Percentiles rank a stretch among this genome's conserved stretches.
These are phyloP conservation scores for Catajapyx aquilonaris DNA, from an alignment of 1,140 invertebrate genomes.

Conservation along the genomic window DNA sequence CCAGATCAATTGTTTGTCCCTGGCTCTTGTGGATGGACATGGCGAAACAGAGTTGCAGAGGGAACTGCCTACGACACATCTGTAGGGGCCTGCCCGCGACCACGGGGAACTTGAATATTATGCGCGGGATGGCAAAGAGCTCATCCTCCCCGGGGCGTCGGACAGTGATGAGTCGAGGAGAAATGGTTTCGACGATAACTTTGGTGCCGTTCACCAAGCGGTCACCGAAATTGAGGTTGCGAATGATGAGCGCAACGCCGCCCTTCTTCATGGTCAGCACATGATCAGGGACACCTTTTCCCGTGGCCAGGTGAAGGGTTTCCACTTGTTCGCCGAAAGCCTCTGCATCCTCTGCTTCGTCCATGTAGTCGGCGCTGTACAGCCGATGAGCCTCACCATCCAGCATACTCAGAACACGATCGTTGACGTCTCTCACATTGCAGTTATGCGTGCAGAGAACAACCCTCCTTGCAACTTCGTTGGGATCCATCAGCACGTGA, in stretches of 20 bases:
- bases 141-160: neutral
- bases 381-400: no score
- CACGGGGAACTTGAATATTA: neutral
- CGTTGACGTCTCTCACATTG: no score
- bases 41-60: slow-evolving; percentile 18
- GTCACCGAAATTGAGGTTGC: slow-evolving; percentile 2
- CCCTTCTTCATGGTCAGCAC: slow-evolving; percentile 2
- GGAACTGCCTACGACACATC: slow-evolving; percentile 20
- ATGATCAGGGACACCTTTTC: neutral
- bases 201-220: slow-evolving; percentile 3
- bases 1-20: slow-evolving; percentile 16
- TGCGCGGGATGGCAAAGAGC: neutral
- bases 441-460: slow-evolving; percentile 8
- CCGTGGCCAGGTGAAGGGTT: no score
- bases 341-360: no score
- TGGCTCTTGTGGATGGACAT: slow-evolving; percentile 25
- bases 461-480: no score
- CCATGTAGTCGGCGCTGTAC: no score
- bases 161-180: neutral
- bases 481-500: no score
- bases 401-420: no score
- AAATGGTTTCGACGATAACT: slow-evolving; percentile 2
- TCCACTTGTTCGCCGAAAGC: no score
- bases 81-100: neutral
- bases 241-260: neutral